Evolutionary conservation across 1,140 invertebrate genomes (phyloP), one percentile per base, ranked within the genome.

Genomic region (Camponotus vicinus): DNA sequence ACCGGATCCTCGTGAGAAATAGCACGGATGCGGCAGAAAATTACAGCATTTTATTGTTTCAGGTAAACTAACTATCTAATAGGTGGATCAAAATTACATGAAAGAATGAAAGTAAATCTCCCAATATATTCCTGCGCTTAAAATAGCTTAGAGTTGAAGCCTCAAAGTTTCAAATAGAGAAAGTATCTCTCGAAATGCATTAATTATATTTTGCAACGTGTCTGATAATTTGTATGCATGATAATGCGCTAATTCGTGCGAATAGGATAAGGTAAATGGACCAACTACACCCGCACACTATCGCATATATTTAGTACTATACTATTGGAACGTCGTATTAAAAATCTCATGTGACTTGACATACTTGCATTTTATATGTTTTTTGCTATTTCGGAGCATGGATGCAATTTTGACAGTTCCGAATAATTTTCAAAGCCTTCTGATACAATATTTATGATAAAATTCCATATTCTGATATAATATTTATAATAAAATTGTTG

Each of bases 1-100:
- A 63, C 69, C 55, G 21, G 55, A 32, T 13, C 61, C 86, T 90
- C 86, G 86, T 87, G 89, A 86, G 84, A 87, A 89, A 88, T 88
- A 64, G 59, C 82, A 87, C 89, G 79, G 73, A 87, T 77, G 84
- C 55, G 45, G 42, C 45, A 18, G 79, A 73, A 75, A 83, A 83
- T 75, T 83, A 40, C 79, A 82, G 40, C 32, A 71, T 75, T 73
- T 73, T 45, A 34, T 55, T 55, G 64, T 55, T 67, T 21, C 21
- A 32, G 27, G 34, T 7, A 27, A 11, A 57, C 37, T 52, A 57
- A 52, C 49, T 18, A 18, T 52, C 15, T 73, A 55, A 80, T 75
- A 21, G 15, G 34, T 13, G 27, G 13, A 8, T 42, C 8, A 55
- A 59, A 70, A 80, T 32, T 21, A 8, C 13, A 55, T 42, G 45